Percentiles rank a stretch among this genome's conserved stretches.
These are phyloP conservation scores for Agonopterix subpropinquella DNA, from an alignment of 2,888 invertebrate species.

Conservation along the genomic window DNA sequence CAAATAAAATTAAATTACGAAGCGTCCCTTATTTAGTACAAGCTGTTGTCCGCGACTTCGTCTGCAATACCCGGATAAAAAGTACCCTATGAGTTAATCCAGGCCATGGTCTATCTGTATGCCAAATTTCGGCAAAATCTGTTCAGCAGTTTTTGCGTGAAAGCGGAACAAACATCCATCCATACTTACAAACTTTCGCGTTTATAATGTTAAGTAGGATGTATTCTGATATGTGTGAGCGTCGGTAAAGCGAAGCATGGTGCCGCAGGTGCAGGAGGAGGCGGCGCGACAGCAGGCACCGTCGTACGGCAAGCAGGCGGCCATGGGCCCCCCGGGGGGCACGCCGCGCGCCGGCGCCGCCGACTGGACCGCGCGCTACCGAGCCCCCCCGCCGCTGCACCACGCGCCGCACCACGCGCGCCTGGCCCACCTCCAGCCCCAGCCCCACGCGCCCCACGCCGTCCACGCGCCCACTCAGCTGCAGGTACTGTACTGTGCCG, in stretches of 20 bases:
- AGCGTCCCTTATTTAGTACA: no score
- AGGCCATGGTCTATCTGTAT: no score
- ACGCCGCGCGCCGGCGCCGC: constrained; percentile 72
- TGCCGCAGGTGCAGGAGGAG: constrained; percentile 86
- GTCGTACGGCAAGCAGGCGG: constrained; percentile 86
- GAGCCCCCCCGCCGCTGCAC: constrained; percentile 80
- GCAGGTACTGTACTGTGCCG: constrained; percentile 50
- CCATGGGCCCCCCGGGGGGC: constrained; percentile 53
- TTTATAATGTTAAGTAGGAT: no score
- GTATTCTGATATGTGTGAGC: no score
- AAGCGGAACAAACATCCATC: no score
- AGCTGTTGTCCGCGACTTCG: no score
- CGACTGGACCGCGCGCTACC: constrained; percentile 79
- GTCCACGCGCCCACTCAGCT: constrained; percentile 56
- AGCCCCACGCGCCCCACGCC: constrained; percentile 47
- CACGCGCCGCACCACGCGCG: constrained; percentile 14
- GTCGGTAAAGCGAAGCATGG: not conserved
- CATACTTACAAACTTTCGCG: no score
- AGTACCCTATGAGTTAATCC: no score
- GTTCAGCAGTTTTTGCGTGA: no score
- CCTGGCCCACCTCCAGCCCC: constrained; percentile 41
- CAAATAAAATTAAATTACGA: no score
- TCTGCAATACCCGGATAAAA: no score
- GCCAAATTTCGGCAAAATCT: no score
- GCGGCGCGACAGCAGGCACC: constrained; percentile 92